phyloP scores from a whole-genome alignment of 2,888 invertebrate species.

The Drosophila pegasa region DNA sequence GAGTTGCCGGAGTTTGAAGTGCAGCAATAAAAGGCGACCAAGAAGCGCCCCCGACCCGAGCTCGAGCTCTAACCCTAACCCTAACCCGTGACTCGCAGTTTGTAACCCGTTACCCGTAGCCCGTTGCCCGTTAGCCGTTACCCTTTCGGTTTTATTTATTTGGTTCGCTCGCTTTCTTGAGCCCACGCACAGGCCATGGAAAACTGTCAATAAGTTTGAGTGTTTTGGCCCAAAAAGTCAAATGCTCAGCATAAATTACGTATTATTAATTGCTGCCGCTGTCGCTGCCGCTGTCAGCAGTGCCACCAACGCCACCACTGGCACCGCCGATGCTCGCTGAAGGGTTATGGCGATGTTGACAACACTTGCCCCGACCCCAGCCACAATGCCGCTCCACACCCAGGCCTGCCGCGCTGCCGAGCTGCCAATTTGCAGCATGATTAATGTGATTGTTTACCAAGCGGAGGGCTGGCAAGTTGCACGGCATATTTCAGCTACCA shows the following conservation, averaged over 20 bases:
- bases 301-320: constrained; percentile 21
- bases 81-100: not conserved
- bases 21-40: constrained; percentile 55
- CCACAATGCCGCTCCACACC: not conserved
- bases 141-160: constrained; percentile 30
- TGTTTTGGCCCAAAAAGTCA: constrained; percentile 67
- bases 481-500: constrained; percentile 7
- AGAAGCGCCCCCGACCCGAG: not conserved
- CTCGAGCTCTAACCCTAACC: constrained; percentile 2
- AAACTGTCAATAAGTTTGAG: constrained; percentile 68
- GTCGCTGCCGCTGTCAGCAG: constrained; percentile 32
- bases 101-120: constrained; percentile 35
- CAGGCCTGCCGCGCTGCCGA: constrained; percentile 8
- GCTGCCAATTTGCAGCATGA: constrained; percentile 45
- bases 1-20: constrained; percentile 63
- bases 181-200: constrained; percentile 43
- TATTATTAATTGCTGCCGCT: constrained; percentile 75
- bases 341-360: constrained; percentile 74
- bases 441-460: constrained; percentile 52
- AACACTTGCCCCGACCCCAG: constrained; percentile 47
- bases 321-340: constrained; percentile 47
- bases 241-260: constrained; percentile 73
- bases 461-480: constrained; percentile 22
- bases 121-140: constrained; percentile 36
- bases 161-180: constrained; percentile 10